Conservation (phyloP, 2,888 invertebrate genomes). For the Spilosoma lubricipeda region DNA sequence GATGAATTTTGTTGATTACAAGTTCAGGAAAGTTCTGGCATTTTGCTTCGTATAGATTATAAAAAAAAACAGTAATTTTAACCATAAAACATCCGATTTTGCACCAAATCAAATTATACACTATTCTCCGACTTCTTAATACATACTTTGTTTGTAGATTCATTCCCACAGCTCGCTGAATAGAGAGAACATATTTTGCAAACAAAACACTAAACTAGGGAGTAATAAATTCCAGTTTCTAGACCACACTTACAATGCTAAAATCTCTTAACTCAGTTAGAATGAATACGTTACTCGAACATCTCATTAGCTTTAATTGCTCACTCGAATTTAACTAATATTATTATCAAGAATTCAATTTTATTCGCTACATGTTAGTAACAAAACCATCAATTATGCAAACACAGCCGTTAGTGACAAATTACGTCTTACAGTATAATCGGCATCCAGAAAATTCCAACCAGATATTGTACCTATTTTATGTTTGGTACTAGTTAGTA, state of each 20-base stretch:
- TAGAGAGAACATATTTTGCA: no score
- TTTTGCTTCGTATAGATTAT: no score
- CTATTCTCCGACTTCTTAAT: no score
- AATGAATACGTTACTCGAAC: neutral
- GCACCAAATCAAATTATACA: no score
- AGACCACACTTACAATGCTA: neutral
- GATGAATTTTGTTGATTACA: no score
- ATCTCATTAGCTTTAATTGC: neutral
- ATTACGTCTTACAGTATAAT: neutral
- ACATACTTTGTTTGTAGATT: no score
- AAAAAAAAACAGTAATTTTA: no score
- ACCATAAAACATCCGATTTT: no score
- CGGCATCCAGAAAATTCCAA: neutral
- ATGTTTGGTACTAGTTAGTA: neutral
- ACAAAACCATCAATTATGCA: conserved; percentile 6
- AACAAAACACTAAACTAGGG: neutral
- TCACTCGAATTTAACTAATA: neutral
- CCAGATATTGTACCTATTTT: neutral
- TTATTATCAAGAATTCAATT: conserved; percentile 1
- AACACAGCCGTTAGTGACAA: neutral
- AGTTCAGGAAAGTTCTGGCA: no score
- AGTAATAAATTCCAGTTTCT: neutral
- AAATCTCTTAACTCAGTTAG: neutral
- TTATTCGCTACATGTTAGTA: neutral
- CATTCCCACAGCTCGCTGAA: no score